phyloP scores from a whole-genome alignment of 2,797 vertebrate genomes.

The Champsocephalus esox region DNA sequence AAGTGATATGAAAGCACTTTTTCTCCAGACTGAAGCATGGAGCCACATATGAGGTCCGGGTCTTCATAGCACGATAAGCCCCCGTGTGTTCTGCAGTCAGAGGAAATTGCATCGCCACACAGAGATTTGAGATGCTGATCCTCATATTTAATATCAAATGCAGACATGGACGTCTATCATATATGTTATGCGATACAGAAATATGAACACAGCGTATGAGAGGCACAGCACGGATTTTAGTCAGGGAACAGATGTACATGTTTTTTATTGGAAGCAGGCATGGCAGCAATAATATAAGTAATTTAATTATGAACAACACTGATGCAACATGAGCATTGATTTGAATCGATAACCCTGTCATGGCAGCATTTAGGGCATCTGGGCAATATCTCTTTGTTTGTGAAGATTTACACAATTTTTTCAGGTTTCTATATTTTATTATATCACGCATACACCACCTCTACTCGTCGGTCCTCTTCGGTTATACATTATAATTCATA shows the following conservation, averaged over 20 bases:
- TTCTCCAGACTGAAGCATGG: constrained; percentile 1
- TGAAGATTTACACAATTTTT: constrained; percentile 43
- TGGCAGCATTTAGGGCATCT: constrained; percentile 52
- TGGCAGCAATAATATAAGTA: constrained; percentile 39
- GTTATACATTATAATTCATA: constrained; percentile 20
- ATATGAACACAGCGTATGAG: constrained; percentile 10
- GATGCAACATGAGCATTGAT: constrained; percentile 71
- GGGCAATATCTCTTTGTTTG: constrained; percentile 58
- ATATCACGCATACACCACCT: constrained; percentile 17
- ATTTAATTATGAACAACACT: constrained; percentile 61
- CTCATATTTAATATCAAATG: constrained; percentile 54
- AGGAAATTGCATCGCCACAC: constrained; percentile 53
- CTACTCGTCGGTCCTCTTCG: neutral
- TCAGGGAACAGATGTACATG: constrained; percentile 8
- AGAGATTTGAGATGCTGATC: constrained; percentile 45
- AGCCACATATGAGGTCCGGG: constrained; percentile 16
- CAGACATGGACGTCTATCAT: neutral
- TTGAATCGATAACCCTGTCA: constrained; percentile 65
- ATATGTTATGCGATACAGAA: constrained; percentile 42
- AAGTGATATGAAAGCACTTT: constrained; percentile 17
- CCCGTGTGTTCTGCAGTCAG: constrained; percentile 16
- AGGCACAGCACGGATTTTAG: neutral
- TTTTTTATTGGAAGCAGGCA: constrained; percentile 17
- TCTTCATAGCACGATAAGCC: constrained; percentile 49
- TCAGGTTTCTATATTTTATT: constrained; percentile 18